Evolutionary conservation across 2,888 invertebrate genomes (phyloP).

Genomic region (Euplagia quadripunctaria): DNA sequence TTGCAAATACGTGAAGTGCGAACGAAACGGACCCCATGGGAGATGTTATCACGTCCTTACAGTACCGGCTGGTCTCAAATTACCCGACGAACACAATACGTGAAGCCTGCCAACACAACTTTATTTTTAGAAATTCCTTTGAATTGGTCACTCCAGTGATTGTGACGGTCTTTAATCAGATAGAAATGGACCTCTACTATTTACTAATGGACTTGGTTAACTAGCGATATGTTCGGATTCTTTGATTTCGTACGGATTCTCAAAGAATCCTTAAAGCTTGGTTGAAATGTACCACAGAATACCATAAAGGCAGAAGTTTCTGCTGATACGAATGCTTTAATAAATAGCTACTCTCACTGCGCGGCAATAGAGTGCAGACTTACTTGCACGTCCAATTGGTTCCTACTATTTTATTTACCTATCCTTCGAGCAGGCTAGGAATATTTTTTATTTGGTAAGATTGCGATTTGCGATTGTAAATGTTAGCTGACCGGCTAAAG

Average conservation of each 20-base stretch:
- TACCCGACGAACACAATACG: slow-evolving; percentile 48
- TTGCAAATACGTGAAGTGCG: slow-evolving; percentile 51
- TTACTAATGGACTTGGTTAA: slow-evolving; percentile 52
- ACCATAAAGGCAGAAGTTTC: background rate
- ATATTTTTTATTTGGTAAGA: slow-evolving; percentile 5
- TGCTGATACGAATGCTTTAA: background rate
- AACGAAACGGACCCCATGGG: slow-evolving; percentile 28
- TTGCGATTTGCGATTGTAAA: background rate
- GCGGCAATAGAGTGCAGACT: background rate
- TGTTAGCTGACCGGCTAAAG: background rate
- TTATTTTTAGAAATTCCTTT: slow-evolving; percentile 45
- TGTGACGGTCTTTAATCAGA: slow-evolving; percentile 46
- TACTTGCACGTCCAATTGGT: background rate
- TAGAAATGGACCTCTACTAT: slow-evolving; percentile 48
- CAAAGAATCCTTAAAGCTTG: slow-evolving; percentile 14
- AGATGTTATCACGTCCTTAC: slow-evolving; percentile 38
- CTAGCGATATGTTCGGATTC: slow-evolving; percentile 43
- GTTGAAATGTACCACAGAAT: slow-evolving; percentile 19
- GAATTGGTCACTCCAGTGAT: slow-evolving; percentile 34
- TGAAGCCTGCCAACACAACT: slow-evolving; percentile 37
- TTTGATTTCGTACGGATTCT: slow-evolving; percentile 19
- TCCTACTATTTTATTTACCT: slow-evolving; percentile 18
- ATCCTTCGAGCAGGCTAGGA: slow-evolving; percentile 1
- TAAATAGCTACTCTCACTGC: background rate
- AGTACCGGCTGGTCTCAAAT: slow-evolving; percentile 51